phyloP scores from a whole-genome alignment of 2,888 invertebrate species.

The Chrysotoxum bicinctum region DNA sequence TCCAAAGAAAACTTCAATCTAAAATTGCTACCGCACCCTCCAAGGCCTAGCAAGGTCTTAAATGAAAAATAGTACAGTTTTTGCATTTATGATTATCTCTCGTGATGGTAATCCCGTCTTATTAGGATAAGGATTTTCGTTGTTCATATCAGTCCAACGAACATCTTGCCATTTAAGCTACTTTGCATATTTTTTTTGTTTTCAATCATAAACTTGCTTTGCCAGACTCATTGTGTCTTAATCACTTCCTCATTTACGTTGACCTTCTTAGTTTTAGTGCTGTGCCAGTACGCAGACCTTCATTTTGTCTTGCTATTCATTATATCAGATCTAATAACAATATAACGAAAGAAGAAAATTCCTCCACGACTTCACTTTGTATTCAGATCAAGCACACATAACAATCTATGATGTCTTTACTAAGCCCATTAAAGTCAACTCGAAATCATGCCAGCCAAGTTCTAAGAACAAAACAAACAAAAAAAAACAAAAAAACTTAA shows the following conservation, averaged over 20 bases:
- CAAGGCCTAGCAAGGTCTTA: too few species aligned
- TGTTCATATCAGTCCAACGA: not conserved
- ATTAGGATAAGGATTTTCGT: not conserved
- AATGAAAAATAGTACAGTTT: too few species aligned
- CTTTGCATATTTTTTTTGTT: slow-evolving; percentile 2
- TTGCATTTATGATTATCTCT: not conserved
- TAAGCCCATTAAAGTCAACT: slow-evolving; percentile 36
- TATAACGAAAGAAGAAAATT: slow-evolving; percentile 28
- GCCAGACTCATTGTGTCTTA: slow-evolving; percentile 18
- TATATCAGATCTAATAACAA: slow-evolving; percentile 33
- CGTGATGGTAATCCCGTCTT: not conserved
- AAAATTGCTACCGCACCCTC: too few species aligned
- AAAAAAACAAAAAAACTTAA: not conserved
- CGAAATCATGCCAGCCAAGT: slow-evolving; percentile 53
- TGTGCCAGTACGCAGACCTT: slow-evolving; percentile 2
- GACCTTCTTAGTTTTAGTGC: slow-evolving; percentile 17
- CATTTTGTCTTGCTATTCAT: slow-evolving; percentile 21
- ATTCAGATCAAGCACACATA: slow-evolving; percentile 18
- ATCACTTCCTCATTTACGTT: slow-evolving; percentile 28
- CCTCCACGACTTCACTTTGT: slow-evolving; percentile 16
- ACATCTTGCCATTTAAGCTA: not conserved
- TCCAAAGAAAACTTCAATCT: too few species aligned
- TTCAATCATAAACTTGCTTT: slow-evolving; percentile 11
- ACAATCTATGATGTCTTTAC: slow-evolving; percentile 30
- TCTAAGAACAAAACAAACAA: not conserved